phyloP scores from a whole-genome alignment of 2,888 invertebrate species.

The Poecilobothrus nobilitatus region DNA sequence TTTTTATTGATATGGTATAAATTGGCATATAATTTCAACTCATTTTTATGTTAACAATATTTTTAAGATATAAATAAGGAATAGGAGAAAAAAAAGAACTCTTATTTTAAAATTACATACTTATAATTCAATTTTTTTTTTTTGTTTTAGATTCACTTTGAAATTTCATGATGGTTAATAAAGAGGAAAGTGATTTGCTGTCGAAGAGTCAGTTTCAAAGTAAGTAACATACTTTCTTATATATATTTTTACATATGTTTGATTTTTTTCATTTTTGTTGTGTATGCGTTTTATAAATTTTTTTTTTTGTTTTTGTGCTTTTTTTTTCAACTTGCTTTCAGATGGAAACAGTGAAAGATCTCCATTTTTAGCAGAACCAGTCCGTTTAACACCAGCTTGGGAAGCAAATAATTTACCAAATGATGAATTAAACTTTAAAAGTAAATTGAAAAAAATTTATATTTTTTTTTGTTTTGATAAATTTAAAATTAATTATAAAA shows the following conservation, averaged over 20 bases:
- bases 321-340: constrained; percentile 11
- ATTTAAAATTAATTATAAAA: too few species aligned
- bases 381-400: constrained; percentile 79
- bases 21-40: too few species aligned
- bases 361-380: constrained; percentile 64
- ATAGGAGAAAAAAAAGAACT: too few species aligned
- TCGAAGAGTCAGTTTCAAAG: not conserved
- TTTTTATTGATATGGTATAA: too few species aligned
- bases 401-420: constrained; percentile 75
- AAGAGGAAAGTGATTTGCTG: not conserved
- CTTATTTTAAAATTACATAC: too few species aligned
- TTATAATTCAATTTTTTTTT: not conserved
- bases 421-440: constrained; percentile 75
- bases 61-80: too few species aligned
- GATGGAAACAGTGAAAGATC: constrained; percentile 46
- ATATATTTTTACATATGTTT: not conserved
- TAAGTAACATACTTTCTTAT: not conserved
- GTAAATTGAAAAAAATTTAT: constrained; percentile 36
- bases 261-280: too few species aligned
- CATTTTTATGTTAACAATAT: too few species aligned
- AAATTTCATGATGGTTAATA: not conserved
- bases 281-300: too few species aligned
- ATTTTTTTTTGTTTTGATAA: too few species aligned
- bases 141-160: not conserved
- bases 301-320: too few species aligned